Base-by-base conservation (phyloP, 2,113 vertebrate genomes). In the Melanotaenia duboulayi region DNA sequence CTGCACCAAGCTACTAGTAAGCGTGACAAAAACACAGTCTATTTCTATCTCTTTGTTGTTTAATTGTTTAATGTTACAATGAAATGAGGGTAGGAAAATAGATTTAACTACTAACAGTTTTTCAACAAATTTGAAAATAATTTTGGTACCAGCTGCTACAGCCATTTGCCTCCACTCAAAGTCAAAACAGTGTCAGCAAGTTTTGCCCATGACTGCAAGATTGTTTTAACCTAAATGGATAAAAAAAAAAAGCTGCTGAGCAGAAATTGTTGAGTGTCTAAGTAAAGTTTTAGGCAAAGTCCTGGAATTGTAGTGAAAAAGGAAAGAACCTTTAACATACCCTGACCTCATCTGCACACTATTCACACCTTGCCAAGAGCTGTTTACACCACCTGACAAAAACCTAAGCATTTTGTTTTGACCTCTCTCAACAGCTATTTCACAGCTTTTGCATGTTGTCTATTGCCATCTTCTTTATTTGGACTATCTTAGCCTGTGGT, bases 381-480 rank as follows among this genome's bases (percentile, higher is more conserved):
- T 11, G 16, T 64, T 83, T 44, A 52, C 37, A 62, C 46, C 42
- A 40, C 20, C 48, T 10, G 4, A 13, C n/a, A 14, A 58, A 3
- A 20, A 50, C 4, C 37, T 39, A 1, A 23, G 12, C 16, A 19
- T 32, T 67, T 65, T 61, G 46, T 55, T 72, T 71, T 80, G 20
- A 55, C 28, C 40, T 52, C 23, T 50, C 60, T 70, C 14, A 59
- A 48, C 25, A 44, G 51, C 76, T 55, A n/a, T 40, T 58, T 61
- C 32, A n/a, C 51, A 39, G n/a, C 13, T 69, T 42, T 66, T 44
- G 46, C 40, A 23, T 20, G 48, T 20, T 1, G 25, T 59, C 52
- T 19, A 44, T 50, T 67, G 48, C 20, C 3, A 23, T 67, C 42
- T 60, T 71, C 60, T 83, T 78, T 83, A 71, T 83, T 71, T 88